Base-by-base conservation (phyloP, 2,113 vertebrate species). In the Sorex fumeus region DNA sequence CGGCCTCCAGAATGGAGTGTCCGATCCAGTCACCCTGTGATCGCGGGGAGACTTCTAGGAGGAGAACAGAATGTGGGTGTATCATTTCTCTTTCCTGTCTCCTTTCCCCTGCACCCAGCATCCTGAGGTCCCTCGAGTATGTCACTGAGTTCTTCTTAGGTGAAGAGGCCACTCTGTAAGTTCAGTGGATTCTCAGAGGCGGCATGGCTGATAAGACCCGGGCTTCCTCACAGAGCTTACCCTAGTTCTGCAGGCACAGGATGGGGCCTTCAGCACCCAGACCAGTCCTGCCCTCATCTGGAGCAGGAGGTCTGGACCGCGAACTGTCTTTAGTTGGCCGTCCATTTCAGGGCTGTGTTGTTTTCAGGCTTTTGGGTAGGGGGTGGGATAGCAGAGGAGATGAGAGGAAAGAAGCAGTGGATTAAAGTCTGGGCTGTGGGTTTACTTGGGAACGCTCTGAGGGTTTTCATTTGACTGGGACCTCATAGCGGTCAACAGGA, bases 121-220 rank as follows among this genome's bases (percentile, higher is more conserved):
- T 71, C 13, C 11, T 28, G 28, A 50, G 87, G 74, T 87, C 60
- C 88, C 87, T 90, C 75, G 43, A 62, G n/a, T 75, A 77, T 84
- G 45, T 81, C 78, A 92, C 60, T 94, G 88, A 71, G 76, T 12
- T 5, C 60, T 72, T 81, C 71, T 13, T 8, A 80, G 70, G 74
- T 80, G 93, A 53, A n/a, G 43, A 36, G 72, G 80, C 81, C 62
- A 11, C 88, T 93, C 93, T 78, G 28, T 77, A 72, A 36, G 69
- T 94, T 64, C 94, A 74, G 71, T 92, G 88, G 90, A 67, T 81
- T 93, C 93, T 32, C 6, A 67, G n/a, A 30, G 16, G 18, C 36
- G 81, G 25, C 32, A 36, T 71, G 91, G 70, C 70, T 28, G 10
- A 60, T 91, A 69, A 95, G 57, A 60, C 18, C 57, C 18, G 0